A percentile compares a stretch with the other conserved stretches of the same genome.
These are phyloP conservation scores for Astreopora myriophthalma DNA, from an alignment of 64 coral and sea anemone species.

Conservation along the genomic window DNA sequence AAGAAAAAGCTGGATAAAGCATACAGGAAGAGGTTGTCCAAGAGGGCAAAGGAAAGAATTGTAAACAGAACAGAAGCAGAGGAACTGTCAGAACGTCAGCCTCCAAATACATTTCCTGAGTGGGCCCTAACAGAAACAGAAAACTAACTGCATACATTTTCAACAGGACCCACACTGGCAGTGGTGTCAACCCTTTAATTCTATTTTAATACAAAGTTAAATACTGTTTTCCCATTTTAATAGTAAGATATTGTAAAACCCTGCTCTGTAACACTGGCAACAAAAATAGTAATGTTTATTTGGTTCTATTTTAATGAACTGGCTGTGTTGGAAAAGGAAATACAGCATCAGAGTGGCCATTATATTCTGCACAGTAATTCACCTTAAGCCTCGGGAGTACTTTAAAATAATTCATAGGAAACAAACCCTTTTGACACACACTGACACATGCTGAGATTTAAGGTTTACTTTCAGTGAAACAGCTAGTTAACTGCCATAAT, in stretches of 20 bases:
- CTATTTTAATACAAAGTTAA: background rate
- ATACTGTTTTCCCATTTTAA: background rate
- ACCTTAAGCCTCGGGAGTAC: background rate
- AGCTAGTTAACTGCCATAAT: background rate
- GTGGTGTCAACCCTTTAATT: background rate
- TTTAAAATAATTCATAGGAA: background rate
- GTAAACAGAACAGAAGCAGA: no score
- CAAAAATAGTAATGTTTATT: background rate
- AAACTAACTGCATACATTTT: background rate
- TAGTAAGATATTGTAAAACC: background rate
- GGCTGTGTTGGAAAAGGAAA: background rate
- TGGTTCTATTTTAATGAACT: background rate
- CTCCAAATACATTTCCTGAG: no score
- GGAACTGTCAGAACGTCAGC: no score
- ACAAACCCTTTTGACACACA: background rate
- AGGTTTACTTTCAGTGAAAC: background rate
- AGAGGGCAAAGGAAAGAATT: conserved; percentile 60
- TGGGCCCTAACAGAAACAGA: background rate
- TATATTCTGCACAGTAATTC: background rate
- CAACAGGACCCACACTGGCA: background rate
- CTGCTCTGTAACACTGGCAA: background rate
- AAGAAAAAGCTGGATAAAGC: conserved; percentile 64
- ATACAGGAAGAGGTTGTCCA: conserved; percentile 38
- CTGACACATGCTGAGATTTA: background rate
- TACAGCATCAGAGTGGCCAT: background rate